These are phyloP conservation scores for Steatocranus sp. DNA, from an alignment of 2,797 vertebrate species.

Conservation along the genomic window DNA sequence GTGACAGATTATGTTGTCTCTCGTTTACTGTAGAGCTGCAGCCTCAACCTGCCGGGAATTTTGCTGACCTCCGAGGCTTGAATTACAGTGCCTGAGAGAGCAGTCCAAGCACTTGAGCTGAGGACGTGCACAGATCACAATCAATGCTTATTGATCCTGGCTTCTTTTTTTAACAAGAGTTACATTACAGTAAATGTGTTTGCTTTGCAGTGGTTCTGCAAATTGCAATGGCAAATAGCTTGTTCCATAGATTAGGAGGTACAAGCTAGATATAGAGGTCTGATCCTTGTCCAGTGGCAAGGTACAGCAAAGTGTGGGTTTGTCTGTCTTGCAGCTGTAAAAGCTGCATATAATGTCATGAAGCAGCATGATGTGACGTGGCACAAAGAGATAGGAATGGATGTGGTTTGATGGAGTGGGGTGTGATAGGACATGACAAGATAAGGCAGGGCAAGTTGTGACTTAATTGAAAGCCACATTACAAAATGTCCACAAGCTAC, in stretches of 20 bases:
- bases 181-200: conserved; percentile 76
- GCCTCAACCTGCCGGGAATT: conserved; percentile 42
- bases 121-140: conserved; percentile 20
- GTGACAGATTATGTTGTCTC: neutral
- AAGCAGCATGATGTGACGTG: neutral
- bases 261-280: conserved; percentile 1
- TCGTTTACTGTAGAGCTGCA: neutral
- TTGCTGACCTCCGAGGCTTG: conserved; percentile 54
- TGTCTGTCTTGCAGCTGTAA: neutral
- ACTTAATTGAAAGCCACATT: neutral
- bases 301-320: neutral
- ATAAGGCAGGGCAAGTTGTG: neutral
- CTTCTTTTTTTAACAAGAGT: conserved; percentile 45
- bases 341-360: neutral
- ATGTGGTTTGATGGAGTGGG: neutral
- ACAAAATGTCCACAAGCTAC: neutral
- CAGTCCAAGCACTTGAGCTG: conserved; percentile 44
- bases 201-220: conserved; percentile 60
- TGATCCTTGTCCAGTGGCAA: neutral
- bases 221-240: conserved; percentile 30
- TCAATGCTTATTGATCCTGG: conserved; percentile 58
- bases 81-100: conserved; percentile 49
- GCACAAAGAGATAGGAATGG: neutral
- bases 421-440: neutral
- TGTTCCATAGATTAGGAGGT: conserved; percentile 54